phyloP scores from a whole-genome alignment of 92 coral and sea anemone genomes.

The Bergia sp. region DNA sequence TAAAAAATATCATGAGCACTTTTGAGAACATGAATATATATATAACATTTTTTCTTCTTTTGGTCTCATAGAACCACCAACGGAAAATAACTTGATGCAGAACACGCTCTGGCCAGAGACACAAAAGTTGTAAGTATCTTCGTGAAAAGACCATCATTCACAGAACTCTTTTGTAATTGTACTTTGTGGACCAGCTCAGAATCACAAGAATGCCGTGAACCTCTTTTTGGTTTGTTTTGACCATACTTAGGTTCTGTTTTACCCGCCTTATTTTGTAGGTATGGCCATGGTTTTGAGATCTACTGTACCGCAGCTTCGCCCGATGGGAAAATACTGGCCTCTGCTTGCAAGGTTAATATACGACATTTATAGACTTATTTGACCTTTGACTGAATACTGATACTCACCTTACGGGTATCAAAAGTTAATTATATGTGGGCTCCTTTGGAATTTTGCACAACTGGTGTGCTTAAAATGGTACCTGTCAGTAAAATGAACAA shows the following conservation, averaged over 20 bases:
- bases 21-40: too few relatives aligned
- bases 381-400: too few relatives aligned
- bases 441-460: neutral
- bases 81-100: conserved; percentile 86
- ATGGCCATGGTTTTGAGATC: conserved; percentile 97
- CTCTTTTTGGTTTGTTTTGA: neutral
- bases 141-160: neutral
- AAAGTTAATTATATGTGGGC: neutral
- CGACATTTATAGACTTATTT: neutral
- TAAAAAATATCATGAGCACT: too few relatives aligned
- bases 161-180: neutral
- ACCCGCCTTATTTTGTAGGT: conserved; percentile 50
- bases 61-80: conserved; percentile 80
- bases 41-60: neutral
- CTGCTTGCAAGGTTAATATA: conserved; percentile 85
- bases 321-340: conserved; percentile 77
- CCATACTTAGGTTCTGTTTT: neutral
- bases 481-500: too few relatives aligned
- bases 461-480: too few relatives aligned
- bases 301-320: conserved; percentile 87
- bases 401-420: neutral
- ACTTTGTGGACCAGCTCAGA: neutral
- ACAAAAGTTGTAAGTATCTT: conserved; percentile 89
- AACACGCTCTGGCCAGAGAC: conserved; percentile 99
- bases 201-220: neutral